Percentiles rank a stretch among this genome's conserved stretches.
Conservation (phyloP, 2,113 vertebrate genomes). For the Zosterops pallidus region DNA sequence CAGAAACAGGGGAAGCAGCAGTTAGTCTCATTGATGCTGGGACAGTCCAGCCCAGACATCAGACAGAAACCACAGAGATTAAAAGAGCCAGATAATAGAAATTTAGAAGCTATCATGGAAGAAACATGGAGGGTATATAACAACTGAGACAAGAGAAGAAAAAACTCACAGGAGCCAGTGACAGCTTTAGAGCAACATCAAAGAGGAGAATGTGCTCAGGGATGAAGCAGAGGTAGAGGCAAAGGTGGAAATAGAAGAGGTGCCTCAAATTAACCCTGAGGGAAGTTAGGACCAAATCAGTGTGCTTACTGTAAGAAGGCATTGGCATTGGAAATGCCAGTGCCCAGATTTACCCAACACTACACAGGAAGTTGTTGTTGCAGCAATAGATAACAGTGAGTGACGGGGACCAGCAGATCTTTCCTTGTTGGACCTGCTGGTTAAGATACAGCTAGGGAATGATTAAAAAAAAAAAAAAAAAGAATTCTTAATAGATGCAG, state of each 20-base stretch:
- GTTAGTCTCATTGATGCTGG: background rate
- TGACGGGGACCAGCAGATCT: background rate
- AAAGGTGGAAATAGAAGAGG: background rate
- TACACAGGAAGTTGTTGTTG: background rate
- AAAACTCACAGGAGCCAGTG: background rate
- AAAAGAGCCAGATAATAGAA: background rate
- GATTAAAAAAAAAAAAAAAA: background rate
- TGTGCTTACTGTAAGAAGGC: background rate
- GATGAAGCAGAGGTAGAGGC: background rate
- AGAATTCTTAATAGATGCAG: background rate
- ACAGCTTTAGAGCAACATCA: background rate
- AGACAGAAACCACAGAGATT: background rate
- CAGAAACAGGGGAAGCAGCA: background rate
- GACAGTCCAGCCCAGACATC: background rate
- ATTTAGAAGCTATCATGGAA: background rate
- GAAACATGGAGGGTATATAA: background rate
- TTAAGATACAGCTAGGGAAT: background rate
- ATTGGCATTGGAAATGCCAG: background rate
- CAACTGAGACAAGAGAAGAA: background rate
- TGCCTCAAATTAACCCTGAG: too few species aligned
- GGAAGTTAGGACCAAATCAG: background rate
- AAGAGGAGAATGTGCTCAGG: fast-evolving
- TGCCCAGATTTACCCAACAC: background rate
- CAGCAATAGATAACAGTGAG: background rate
- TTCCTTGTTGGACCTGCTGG: background rate